Conservation (phyloP, 2,888 invertebrate genomes). For the Poecilobothrus nobilitatus region DNA sequence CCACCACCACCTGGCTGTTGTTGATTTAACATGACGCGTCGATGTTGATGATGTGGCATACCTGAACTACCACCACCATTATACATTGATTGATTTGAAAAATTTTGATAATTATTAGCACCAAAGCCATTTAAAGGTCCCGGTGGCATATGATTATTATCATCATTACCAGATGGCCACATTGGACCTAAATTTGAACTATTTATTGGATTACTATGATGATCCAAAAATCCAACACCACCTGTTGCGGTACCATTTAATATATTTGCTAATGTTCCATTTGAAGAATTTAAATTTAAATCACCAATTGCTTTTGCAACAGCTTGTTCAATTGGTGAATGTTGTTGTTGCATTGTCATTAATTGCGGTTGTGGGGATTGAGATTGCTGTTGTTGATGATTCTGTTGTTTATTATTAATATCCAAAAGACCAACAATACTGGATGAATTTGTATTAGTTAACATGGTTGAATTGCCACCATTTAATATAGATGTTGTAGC, state of each 20-base stretch:
- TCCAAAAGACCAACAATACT: slow-evolving; percentile 5
- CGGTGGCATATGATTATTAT: slow-evolving; percentile 20
- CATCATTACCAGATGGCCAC: slow-evolving; percentile 24
- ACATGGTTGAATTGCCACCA: slow-evolving; percentile 10
- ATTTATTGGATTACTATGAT: slow-evolving; percentile 17
- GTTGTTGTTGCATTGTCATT: slow-evolving; percentile 12
- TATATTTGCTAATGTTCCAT: slow-evolving; percentile 21
- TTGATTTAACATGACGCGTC: not conserved
- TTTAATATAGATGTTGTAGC: slow-evolving; percentile 18
- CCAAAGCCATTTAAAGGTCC: slow-evolving; percentile 23
- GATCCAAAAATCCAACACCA: slow-evolving; percentile 20
- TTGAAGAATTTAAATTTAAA: slow-evolving; percentile 20
- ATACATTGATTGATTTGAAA: slow-evolving; percentile 22
- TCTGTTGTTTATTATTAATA: slow-evolving; percentile 6
- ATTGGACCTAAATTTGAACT: slow-evolving; percentile 15
- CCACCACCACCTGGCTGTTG: slow-evolving; percentile 21
- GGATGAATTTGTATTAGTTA: slow-evolving; percentile 1
- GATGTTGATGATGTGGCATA: slow-evolving; percentile 7
- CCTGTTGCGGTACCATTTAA: slow-evolving; percentile 19
- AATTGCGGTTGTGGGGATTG: slow-evolving; percentile 13
- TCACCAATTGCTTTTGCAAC: slow-evolving; percentile 16
- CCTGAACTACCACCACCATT: slow-evolving; percentile 16
- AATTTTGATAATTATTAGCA: slow-evolving; percentile 22
- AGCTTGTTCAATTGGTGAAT: slow-evolving; percentile 16
- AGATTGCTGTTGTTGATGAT: slow-evolving; percentile 11